These are phyloP conservation scores for Agriopis marginaria DNA, from an alignment of 2,888 invertebrate species.

Conservation along the genomic window DNA sequence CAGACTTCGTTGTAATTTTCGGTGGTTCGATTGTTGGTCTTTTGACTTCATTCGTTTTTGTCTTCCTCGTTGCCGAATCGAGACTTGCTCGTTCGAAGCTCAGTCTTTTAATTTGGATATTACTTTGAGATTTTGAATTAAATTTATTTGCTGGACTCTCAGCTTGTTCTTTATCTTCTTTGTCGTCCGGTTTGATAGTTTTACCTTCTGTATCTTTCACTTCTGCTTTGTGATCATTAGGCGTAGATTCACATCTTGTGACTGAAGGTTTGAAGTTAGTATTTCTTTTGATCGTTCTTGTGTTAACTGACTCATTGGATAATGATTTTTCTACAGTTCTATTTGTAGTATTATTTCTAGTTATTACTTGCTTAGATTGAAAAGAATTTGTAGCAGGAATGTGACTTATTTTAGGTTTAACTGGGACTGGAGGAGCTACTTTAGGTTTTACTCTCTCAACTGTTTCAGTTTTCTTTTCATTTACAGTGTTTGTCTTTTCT, in stretches of 20 bases:
- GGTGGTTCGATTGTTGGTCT: conserved; percentile 65
- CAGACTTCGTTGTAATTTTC: conserved; percentile 75
- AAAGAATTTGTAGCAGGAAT: conserved; percentile 56
- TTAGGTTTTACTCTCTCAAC: conserved; percentile 74
- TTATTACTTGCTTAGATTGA: conserved; percentile 52
- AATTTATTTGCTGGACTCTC: conserved; percentile 48
- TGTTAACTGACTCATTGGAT: conserved; percentile 65
- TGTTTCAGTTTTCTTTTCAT: conserved; percentile 57
- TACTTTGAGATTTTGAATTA: conserved; percentile 60
- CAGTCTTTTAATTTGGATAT: conserved; percentile 77
- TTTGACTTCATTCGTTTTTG: conserved; percentile 63
- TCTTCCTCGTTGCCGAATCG: conserved; percentile 77
- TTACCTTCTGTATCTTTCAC: conserved; percentile 42
- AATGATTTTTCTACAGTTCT: conserved; percentile 64
- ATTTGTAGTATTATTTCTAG: conserved; percentile 45
- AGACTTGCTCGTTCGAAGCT: conserved; percentile 82
- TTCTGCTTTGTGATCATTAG: conserved; percentile 52
- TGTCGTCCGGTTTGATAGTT: conserved; percentile 41
- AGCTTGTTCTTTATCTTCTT: conserved; percentile 47
- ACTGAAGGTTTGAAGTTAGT: conserved; percentile 59
- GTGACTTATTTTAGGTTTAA: conserved; percentile 84
- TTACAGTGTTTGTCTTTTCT: conserved; percentile 36
- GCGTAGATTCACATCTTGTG: conserved; percentile 63
- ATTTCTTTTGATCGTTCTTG: conserved; percentile 68
- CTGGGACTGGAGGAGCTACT: conserved; percentile 88